Percentiles rank a stretch among this genome's conserved stretches.
Evolutionary conservation across 2,888 invertebrate species (phyloP).

Genomic region (Drosophila subquinaria): DNA sequence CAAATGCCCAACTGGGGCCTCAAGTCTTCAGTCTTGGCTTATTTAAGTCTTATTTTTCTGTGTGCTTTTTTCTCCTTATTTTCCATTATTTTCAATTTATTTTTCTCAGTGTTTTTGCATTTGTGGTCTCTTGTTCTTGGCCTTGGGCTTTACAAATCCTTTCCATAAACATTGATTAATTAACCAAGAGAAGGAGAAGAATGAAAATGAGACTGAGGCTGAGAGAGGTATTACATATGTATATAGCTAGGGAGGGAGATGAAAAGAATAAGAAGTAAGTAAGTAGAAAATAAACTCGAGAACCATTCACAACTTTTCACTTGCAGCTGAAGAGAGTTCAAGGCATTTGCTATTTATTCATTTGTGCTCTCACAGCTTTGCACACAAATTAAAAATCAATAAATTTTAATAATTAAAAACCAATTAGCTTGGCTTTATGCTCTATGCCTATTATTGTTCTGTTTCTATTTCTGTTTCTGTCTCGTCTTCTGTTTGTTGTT

Average conservation of each 20-base stretch:
- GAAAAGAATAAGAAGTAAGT: too few relatives aligned
- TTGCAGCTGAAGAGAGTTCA: conserved; percentile 46
- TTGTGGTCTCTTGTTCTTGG: conserved; percentile 6
- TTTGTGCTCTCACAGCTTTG: conserved; percentile 29
- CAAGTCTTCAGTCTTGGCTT: conserved; percentile 12
- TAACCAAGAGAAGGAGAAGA: neutral
- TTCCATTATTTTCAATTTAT: conserved; percentile 4
- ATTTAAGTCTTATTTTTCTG: neutral
- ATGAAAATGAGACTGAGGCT: neutral
- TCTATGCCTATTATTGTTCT: conserved; percentile 41
- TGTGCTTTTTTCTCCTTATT: neutral
- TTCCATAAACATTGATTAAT: conserved; percentile 17
- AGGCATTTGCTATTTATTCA: conserved; percentile 29
- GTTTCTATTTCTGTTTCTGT: neutral
- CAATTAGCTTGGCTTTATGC: conserved; percentile 49
- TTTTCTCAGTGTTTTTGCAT: neutral
- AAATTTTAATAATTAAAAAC: conserved; percentile 70
- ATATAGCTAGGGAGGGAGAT: neutral
- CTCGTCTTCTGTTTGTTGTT: conserved; percentile 1
- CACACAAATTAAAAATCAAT: conserved; percentile 70
- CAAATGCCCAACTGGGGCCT: conserved; percentile 21
- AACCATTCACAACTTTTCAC: conserved; percentile 21
- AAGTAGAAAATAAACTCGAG: too few relatives aligned
- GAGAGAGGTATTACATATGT: neutral
- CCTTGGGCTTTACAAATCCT: conserved; percentile 23